Evolutionary conservation across 2,113 vertebrate species (phyloP), one percentile per base, ranked within the genome.

Genomic region (Geococcyx californianus): DNA sequence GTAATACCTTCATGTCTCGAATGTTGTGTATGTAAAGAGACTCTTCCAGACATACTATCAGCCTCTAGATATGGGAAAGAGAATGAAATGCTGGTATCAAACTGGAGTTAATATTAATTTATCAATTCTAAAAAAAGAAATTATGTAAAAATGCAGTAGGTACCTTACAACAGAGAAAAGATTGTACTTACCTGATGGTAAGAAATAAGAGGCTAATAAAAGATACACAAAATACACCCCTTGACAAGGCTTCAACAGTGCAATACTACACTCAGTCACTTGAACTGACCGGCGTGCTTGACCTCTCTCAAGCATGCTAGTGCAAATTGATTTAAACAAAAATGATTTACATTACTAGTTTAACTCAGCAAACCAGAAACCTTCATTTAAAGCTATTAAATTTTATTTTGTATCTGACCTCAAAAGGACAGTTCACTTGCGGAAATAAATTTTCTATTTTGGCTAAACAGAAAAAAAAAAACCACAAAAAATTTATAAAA

Each of bases 21-120:
- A 99, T 99, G 96, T 99, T 99, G 98, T 99, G 99, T 90, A 99
- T 99, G 79, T 99, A 99, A 18, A 99, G 99, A 14, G 99, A 99
- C 96, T 99, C 99, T 89, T 99, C 99, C 98, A 99, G 98, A 97
- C 99, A 99, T 73, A 99, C 99, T 44, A 99, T 99, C 96, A 99
- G 98, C 96, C 99, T 98, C 99, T 99, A 95, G 55, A 54, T 13
- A 47, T 10, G 24, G n/a, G 54, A 49, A 54, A 33, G 42, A 89
- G 56, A 45, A 94, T 0, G 8, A 93, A 89, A 82, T 11, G 12
- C 17, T 40, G 44, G 7, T 6, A 18, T 59, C 49, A 67, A 76
- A 60, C 42, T 49, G 21, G 33, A 77, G 36, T 20, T 58, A 9
- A 20, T 5, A 31, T 9, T 34, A 34, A 38, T 29, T 56, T 79